Base-by-base conservation (phyloP, 2,113 vertebrate species). In the Tylochromis polylepis region DNA sequence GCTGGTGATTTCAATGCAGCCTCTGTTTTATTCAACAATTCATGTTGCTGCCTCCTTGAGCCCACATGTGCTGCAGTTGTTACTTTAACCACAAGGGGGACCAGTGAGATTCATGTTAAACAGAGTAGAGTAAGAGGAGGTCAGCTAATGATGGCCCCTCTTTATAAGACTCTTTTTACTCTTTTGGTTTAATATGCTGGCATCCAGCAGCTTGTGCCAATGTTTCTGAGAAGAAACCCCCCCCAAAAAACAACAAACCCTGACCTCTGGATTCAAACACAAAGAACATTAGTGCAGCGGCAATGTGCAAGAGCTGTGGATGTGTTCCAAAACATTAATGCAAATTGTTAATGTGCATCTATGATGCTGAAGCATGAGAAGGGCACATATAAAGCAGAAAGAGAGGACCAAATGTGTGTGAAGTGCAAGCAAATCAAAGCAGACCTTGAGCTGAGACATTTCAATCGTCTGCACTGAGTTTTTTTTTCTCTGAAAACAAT, bases 61-160 rank as follows among this genome's bases (percentile, higher is more conserved):
- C 81, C n/a, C 79, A 55, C 82, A 85, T 62, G 67, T 31, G 67
- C 70, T 87, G 94, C 89, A 84, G 86, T 93, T 85, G 60, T 22
- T 11, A 7, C 8, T 60, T 79, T 51, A 65, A 22, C 96, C 96
- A 96, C 96, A 94, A 96, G 96, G 93, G 95, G 96, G 96, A 91
- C 83, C 75, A 53, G 27, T 94, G 93, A 88, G 91, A 87, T 86
- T 84, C 78, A 62, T 65, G 46, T 62, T 6, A 14, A 8, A n/a
- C 84, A 20, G 11, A 4, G 70, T 51, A 51, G 70, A 27, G 81
- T 5, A 62, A 75, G 9, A 56, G 60, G 20, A 81, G 72, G 46
- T 51, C 62, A 67, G 75, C 51, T 49, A 5, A 88, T 57, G 65
- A 65, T 84, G 89, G 88, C 72, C 89, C 72, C 27, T 72, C 14